These are phyloP conservation scores for Druceiella hillmani DNA, from an alignment of 2,888 invertebrate genomes.

Conservation along the genomic window DNA sequence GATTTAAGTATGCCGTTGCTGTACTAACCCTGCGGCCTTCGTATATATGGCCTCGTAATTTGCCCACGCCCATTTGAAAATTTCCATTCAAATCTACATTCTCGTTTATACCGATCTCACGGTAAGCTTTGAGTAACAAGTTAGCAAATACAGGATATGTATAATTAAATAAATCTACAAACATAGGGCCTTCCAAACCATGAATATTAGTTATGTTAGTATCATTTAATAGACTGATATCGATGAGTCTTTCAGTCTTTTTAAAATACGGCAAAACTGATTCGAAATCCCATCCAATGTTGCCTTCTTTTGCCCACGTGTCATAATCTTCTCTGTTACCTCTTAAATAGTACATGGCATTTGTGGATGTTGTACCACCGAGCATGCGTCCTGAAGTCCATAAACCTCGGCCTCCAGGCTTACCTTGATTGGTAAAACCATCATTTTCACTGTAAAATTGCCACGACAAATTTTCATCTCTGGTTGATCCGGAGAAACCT, in stretches of 20 bases:
- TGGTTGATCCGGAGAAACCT: background rate
- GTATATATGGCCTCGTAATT: background rate
- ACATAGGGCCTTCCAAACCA: background rate
- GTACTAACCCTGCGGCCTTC: constrained; percentile 45
- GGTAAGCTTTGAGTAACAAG: background rate
- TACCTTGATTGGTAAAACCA: background rate
- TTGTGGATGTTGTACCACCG: background rate
- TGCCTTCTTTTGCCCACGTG: background rate
- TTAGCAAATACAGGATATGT: background rate
- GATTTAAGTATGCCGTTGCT: constrained; percentile 45
- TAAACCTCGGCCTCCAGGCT: background rate
- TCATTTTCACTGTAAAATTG: background rate
- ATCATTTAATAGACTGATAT: background rate
- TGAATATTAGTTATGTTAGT: background rate
- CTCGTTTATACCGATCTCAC: background rate
- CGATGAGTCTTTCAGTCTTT: background rate
- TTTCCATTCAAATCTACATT: background rate
- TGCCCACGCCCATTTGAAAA: background rate
- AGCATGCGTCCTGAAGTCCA: background rate
- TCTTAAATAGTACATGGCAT: background rate
- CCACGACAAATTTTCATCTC: background rate
- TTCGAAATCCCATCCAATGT: constrained; percentile 1
- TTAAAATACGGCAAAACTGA: background rate
- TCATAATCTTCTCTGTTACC: constrained; percentile 1
- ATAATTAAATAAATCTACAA: background rate